Evolutionary conservation across 1,140 invertebrate species (phyloP).

Genomic region (Colletes latitarsis): DNA sequence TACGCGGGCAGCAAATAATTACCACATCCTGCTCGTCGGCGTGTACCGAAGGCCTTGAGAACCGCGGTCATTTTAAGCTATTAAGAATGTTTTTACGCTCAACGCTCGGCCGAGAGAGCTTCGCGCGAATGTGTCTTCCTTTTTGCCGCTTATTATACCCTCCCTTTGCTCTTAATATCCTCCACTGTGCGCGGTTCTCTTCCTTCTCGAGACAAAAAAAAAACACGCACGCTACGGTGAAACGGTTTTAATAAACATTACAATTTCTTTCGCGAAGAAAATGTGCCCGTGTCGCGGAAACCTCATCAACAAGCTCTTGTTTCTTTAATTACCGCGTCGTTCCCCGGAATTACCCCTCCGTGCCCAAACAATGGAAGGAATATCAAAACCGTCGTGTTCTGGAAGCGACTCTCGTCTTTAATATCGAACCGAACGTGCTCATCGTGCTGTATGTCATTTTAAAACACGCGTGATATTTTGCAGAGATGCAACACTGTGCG

Average conservation of each 20-base stretch:
- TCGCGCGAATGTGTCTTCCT: neutral
- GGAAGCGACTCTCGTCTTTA: neutral
- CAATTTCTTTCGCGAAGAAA: neutral
- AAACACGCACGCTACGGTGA: no score
- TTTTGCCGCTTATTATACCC: neutral
- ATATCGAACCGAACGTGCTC: no score
- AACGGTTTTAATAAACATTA: neutral
- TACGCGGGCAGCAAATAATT: slow-evolving; percentile 50
- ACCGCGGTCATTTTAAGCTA: slow-evolving; percentile 22
- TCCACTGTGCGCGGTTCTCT: neutral
- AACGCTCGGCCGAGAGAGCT: neutral
- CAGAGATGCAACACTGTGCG: no score
- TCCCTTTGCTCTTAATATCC: neutral
- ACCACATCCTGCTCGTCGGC: slow-evolving; percentile 46
- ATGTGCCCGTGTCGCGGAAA: no score
- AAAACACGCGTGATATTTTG: no score
- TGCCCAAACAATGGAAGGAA: no score
- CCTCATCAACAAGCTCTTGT: no score
- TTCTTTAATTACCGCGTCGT: no score
- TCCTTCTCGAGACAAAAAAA: neutral
- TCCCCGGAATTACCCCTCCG: no score
- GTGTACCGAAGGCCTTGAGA: slow-evolving; percentile 19
- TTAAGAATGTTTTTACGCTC: slow-evolving; percentile 36
- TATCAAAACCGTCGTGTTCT: neutral
- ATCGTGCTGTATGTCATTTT: no score